Evolutionary conservation across 2,888 invertebrate species (phyloP), one percentile per base, ranked within the genome.

Genomic region (Eupithecia vulgata): DNA sequence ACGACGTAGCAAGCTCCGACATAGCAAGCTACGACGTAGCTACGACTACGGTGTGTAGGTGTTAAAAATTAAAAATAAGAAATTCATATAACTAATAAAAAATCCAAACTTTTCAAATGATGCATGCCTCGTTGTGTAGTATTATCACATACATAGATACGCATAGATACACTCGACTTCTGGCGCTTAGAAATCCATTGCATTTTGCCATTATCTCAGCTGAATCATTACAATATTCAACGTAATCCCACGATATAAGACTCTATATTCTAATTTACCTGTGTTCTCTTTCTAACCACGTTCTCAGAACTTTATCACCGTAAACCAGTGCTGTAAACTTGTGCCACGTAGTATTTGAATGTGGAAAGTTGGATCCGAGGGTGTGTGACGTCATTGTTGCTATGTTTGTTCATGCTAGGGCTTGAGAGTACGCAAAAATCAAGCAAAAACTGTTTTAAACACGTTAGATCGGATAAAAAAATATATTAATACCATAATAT

Each of bases 261-360:
- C 17, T 30, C 8, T 34, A 15, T 17, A 61, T 34, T 61, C 35
- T 15, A 67, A 71, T 61, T 68, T 68, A 21, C 68, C 62, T 67
- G 68, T 62, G 17, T 75, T 37, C 71, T 73, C 68, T 64, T 67
- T 64, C 76, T 81, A 83, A 65, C 40, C 65, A 65, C 64, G 67
- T 69, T 71, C 68, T 71, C 68, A 67, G n/a, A 66, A 69, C 66
- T 71, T 62, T 37, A 52, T 34, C 35, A 52, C 48, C 34, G 65
- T 65, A 67, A 67, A 67, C 34, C 48, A 25, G 34, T 37, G 52
- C 64, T 67, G 42, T 64, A 25, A 61, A 52, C 40, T 40, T 70
- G 25, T 21, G 52, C 67, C 48, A 67, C 67, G 57, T 64, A 67
- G 67, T 64, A 72, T 72, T 68, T 71, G 71, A 68, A 68, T 72